Conservation (phyloP, 2,113 vertebrate species). For the Nyctereutes procyonoides region DNA sequence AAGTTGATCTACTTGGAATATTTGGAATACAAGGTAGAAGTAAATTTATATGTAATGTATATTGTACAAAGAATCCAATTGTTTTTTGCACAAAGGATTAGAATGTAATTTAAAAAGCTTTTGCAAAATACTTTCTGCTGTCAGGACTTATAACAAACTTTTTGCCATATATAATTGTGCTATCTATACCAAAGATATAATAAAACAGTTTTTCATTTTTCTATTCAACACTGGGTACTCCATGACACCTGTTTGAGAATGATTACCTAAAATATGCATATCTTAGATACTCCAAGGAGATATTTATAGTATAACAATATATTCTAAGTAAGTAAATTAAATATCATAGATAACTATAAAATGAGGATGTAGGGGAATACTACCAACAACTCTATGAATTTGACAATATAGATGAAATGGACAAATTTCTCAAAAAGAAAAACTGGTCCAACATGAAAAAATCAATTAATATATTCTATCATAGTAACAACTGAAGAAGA, state of each 20-base stretch:
- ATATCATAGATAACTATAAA: neutral
- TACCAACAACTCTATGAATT: neutral
- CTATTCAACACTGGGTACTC: neutral
- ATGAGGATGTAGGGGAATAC: neutral
- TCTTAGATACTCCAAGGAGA: neutral
- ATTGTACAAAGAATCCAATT: neutral
- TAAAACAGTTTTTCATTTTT: constrained; percentile 9
- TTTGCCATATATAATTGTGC: neutral
- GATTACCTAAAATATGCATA: neutral
- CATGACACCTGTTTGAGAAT: neutral
- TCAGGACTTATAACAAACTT: neutral
- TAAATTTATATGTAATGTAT: neutral
- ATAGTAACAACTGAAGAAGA: neutral
- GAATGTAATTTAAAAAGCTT: neutral
- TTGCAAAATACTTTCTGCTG: neutral
- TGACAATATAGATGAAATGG: neutral
- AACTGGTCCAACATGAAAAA: neutral
- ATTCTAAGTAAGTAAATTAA: neutral
- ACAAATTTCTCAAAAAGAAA: neutral
- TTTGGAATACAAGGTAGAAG: constrained; percentile 11
- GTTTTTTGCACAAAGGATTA: neutral
- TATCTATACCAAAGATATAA: neutral
- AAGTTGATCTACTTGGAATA: constrained; percentile 34
- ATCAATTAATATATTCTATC: neutral
- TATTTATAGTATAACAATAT: neutral